Evolutionary conservation across 1,140 invertebrate species (phyloP), one percentile per base, ranked within the genome.

Genomic region (Plodia interpunctella): DNA sequence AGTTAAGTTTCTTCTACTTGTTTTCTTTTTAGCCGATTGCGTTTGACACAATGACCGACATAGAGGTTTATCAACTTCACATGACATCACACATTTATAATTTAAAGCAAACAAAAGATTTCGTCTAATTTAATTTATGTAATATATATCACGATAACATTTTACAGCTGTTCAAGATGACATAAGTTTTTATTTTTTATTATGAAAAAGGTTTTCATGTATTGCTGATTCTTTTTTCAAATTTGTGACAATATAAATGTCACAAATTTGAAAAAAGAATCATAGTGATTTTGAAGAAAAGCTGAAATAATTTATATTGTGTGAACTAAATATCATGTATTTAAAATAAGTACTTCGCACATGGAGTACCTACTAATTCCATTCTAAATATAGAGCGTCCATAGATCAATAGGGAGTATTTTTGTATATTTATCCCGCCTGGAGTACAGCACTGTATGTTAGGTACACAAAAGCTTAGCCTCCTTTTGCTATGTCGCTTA

Each of bases 71-170:
- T 44, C 38, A 44, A 17, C 6, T 15, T 15, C 15, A 15, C 38
- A 44, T 44, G 38, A 50, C 21, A 21, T 30, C 30, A 25, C 10
- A 20, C 25, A 9, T 15, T 32, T 10, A n/a, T n/a, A n/a, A n/a
- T 35, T 21, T 57, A 32, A 58, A 32, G n/a, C 25, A 49, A 59
- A 58, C 52, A 58, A 63, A 59, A 55, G 38, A 51, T 58, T 54
- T 53, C 32, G 49, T 55, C 2, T 57, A 44, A 35, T 17, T 15
- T 2, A 10, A 44, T 3, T 44, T 44, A n/a, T n/a, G n/a, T 44
- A 15, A n/a, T 38, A 44, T 15, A 15, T 44, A 44, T 44, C 38
- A 44, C 15, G n/a, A 44, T 44, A 44, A 44, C n/a, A 44, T 44
- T 44, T 15, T n/a, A 44, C 38, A 44, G 13, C 38, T 44, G 1